Conservation (phyloP, 2,113 vertebrate genomes). For the Rhea americana region DNA sequence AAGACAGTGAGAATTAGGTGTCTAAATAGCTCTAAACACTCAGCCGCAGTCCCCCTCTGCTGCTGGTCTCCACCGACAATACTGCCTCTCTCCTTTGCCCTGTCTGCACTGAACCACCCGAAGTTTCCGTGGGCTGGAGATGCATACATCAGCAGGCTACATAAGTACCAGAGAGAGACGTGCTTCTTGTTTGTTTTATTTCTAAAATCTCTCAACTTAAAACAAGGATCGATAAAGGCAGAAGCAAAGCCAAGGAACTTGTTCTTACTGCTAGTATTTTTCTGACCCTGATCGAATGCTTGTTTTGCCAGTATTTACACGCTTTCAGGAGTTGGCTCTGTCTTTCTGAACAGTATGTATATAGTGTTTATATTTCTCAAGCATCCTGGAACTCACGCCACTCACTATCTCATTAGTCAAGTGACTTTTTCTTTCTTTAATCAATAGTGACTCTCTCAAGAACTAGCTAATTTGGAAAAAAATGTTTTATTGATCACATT, state of each 20-base stretch:
- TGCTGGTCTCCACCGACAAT: fast-evolving
- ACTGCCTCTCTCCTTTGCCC: not conserved
- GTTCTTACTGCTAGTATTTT: not conserved
- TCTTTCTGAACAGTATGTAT: not conserved
- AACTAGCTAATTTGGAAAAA: conserved; percentile 17
- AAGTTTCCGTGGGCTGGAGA: fast-evolving
- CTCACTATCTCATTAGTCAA: conserved; percentile 14
- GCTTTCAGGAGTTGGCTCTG: not conserved
- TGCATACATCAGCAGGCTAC: not conserved
- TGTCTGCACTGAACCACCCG: fast-evolving
- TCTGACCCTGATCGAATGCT: not conserved
- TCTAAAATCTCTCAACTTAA: not conserved
- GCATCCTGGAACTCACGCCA: not conserved
- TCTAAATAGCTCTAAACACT: not conserved
- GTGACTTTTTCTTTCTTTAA: conserved; percentile 13
- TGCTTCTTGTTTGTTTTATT: not conserved
- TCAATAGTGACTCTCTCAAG: conserved; percentile 10
- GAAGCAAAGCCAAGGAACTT: not conserved
- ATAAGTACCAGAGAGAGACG: not conserved
- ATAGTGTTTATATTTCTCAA: not conserved
- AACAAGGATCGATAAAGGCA: not conserved
- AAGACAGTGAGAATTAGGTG: not conserved
- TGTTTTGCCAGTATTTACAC: not conserved
- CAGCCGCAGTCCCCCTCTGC: fast-evolving
- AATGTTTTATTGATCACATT: not conserved